A percentile compares a stretch with the other conserved stretches of the same genome.
phyloP scores from a whole-genome alignment of 2,113 vertebrate genomes.

The Myrmecobius fasciatus region DNA sequence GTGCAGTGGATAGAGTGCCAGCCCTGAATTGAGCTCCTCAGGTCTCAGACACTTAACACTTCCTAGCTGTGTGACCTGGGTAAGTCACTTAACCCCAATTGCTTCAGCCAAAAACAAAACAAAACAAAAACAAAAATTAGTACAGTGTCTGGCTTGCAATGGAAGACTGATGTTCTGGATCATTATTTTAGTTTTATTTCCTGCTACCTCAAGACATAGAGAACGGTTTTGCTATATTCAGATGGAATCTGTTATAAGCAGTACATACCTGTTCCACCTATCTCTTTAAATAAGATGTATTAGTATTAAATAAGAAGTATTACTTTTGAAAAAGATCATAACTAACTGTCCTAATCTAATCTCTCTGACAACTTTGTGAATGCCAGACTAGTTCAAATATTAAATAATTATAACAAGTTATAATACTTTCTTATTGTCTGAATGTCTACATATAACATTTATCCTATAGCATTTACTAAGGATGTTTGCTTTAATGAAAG shows the following conservation, averaged over 20 bases:
- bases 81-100: too few species aligned
- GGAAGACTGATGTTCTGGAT: not conserved
- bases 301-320: not conserved
- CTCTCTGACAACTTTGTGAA: not conserved
- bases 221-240: not conserved
- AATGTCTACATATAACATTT: not conserved
- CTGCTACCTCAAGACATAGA: not conserved
- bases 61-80: too few species aligned
- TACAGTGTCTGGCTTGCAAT: not conserved
- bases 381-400: not conserved
- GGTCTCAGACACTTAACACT: too few species aligned
- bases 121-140: too few species aligned
- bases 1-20: too few species aligned
- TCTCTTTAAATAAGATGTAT: not conserved
- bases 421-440: not conserved
- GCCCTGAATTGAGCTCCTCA: too few species aligned
- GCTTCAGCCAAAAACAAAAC: too few species aligned
- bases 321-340: not conserved
- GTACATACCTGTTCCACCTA: not conserved
- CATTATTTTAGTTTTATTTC: not conserved
- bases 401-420: not conserved
- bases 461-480: not conserved
- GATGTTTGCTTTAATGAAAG: not conserved
- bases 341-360: not conserved
- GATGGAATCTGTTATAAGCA: not conserved